phyloP scores from a whole-genome alignment of 2,797 vertebrate genomes.

The Halcyon chelicuti region DNA sequence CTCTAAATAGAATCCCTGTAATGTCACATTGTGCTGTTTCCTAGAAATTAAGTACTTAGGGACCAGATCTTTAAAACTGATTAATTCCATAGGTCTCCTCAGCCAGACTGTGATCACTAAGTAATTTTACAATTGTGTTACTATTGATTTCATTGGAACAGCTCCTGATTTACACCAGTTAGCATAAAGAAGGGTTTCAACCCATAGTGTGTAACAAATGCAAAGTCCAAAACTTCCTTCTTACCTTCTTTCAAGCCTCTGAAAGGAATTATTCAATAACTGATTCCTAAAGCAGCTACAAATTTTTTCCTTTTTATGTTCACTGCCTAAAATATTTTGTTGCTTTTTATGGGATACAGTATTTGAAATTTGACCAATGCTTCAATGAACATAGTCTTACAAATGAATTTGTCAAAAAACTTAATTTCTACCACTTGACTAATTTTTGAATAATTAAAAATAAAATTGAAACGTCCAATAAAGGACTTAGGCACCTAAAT shows the following conservation, averaged over 20 bases:
- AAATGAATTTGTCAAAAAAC: background rate
- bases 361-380: background rate
- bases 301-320: background rate
- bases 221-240: background rate
- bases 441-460: background rate
- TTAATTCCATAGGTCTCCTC: constrained; percentile 16
- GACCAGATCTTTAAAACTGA: constrained; percentile 67
- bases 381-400: background rate
- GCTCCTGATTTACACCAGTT: constrained; percentile 11
- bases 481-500: background rate
- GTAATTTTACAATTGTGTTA: constrained; percentile 41
- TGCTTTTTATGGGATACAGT: background rate
- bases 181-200: background rate
- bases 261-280: background rate
- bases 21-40: constrained; percentile 69
- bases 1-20: constrained; percentile 78
- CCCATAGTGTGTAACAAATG: background rate
- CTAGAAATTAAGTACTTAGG: constrained; percentile 70
- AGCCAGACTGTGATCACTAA: constrained; percentile 12
- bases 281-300: background rate
- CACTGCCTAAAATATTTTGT: background rate
- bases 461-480: background rate
- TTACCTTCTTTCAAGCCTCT: background rate
- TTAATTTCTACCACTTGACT: background rate
- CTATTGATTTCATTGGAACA: constrained; percentile 38